Evolutionary conservation across 2,797 vertebrate genomes (phyloP).

Genomic region (Gallirallus australis): DNA sequence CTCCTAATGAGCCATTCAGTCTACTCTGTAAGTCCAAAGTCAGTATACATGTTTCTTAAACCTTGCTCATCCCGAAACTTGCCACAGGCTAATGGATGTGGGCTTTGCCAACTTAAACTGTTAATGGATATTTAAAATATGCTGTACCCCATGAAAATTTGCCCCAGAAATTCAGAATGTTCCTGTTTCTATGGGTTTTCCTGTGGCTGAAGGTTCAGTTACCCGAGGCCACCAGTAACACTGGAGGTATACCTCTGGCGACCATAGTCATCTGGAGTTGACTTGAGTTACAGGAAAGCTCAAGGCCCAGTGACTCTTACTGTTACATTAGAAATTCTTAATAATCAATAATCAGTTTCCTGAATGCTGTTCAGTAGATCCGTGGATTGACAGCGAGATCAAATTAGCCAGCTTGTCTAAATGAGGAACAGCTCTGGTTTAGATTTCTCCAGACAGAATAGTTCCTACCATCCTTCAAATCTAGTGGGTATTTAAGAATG

Average conservation of each 20-base stretch:
- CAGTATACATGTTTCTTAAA: neutral
- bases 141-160: neutral
- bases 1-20: neutral
- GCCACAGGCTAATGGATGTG: neutral
- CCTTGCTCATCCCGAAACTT: neutral
- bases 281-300: neutral
- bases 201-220: neutral
- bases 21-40: neutral
- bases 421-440: neutral
- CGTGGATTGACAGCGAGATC: neutral
- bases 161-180: neutral
- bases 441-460: neutral
- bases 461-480: neutral
- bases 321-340: neutral
- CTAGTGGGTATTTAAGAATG: neutral
- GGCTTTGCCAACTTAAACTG: neutral
- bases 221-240: neutral
- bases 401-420: neutral
- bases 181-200: neutral
- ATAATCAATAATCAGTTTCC: neutral
- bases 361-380: neutral
- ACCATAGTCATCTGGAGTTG: neutral
- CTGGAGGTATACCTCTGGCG: neutral
- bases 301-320: neutral
- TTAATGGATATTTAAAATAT: neutral